Base-by-base conservation (phyloP, 2,113 vertebrate species). In the Pterocles burchelli region DNA sequence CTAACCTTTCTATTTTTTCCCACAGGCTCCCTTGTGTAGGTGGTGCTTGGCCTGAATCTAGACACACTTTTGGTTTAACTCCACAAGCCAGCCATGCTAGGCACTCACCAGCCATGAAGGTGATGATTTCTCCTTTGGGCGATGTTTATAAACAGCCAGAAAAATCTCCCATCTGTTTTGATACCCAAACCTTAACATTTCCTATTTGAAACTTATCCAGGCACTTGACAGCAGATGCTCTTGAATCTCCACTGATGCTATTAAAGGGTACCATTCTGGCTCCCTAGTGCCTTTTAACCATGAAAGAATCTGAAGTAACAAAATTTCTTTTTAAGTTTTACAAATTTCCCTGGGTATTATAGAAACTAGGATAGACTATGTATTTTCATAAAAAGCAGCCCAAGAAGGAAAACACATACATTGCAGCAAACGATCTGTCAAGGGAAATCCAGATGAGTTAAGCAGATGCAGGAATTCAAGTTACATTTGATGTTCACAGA, bases 371-470 rank as follows among this genome's bases (percentile, higher is more conserved):
- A 52, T 82, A 96, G 43, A 80, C 26, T 91, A 91, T 94, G 55
- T 97, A 95, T 96, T 98, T 98, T 96, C 72, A 96, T 94, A 97
- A 98, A 96, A 91, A 96, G 88, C 71, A 96, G 67, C 76, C 85
- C 70, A 94, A 93, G 96, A 97, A 95, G 31, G 95, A 97, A 97
- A 97, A 94, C 66, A 97, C 83, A 96, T 66, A 94, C 57, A 93
- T 77, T 82, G 86, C 72, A 96, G 81, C 10, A 67, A 96, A 79
- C 94, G 96, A 96, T 97, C 97, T 98, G 97, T 93, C 97, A 97
- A 90, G 96, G 94, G 94, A 96, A 95, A 97, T 95, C 95, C 94
- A 98, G 96, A 98, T 90, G 94, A 97, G 71, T 90, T 93, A 97
- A 97, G 95, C 94, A 98, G 97, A 97, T 97, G 97, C 84, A 95